A percentile compares a stretch with the other conserved stretches of the same genome.
These are phyloP conservation scores for Hypolimnas misippus DNA, from an alignment of 2,888 invertebrate species.

Conservation along the genomic window DNA sequence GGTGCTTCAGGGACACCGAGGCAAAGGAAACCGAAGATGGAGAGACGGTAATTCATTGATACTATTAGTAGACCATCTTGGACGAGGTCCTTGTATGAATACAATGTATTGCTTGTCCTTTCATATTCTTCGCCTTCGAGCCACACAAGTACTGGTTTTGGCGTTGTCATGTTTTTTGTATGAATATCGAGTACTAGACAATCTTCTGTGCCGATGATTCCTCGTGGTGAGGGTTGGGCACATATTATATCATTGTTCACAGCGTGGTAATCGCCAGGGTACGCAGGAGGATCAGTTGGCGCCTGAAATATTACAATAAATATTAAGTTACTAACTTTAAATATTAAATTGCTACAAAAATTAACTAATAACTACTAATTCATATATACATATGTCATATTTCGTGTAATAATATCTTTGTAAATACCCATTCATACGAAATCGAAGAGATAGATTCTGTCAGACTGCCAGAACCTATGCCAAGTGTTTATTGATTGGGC, in stretches of 20 bases:
- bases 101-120: constrained; percentile 49
- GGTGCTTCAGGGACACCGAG: constrained; percentile 84
- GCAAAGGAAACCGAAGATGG: constrained; percentile 89
- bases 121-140: constrained; percentile 68
- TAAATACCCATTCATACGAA: too few species aligned
- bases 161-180: constrained; percentile 57
- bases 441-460: too few species aligned
- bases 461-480: too few species aligned
- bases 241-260: constrained; percentile 57
- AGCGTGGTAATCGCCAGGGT: constrained; percentile 56
- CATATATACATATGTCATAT: too few species aligned
- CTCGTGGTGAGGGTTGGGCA: constrained; percentile 63
- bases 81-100: constrained; percentile 84
- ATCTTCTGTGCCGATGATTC: constrained; percentile 68
- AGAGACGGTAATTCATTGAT: constrained; percentile 88
- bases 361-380: too few species aligned
- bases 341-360: too few species aligned
- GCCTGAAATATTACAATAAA: constrained; percentile 52
- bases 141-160: constrained; percentile 71
- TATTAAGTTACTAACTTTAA: too few species aligned
- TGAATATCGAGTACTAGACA: constrained; percentile 67
- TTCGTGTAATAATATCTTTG: too few species aligned
- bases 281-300: constrained; percentile 49
- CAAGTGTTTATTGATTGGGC: too few species aligned
- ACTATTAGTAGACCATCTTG: constrained; percentile 86